phyloP scores from a whole-genome alignment of 1,140 invertebrate genomes.

The Gryon sp. region DNA sequence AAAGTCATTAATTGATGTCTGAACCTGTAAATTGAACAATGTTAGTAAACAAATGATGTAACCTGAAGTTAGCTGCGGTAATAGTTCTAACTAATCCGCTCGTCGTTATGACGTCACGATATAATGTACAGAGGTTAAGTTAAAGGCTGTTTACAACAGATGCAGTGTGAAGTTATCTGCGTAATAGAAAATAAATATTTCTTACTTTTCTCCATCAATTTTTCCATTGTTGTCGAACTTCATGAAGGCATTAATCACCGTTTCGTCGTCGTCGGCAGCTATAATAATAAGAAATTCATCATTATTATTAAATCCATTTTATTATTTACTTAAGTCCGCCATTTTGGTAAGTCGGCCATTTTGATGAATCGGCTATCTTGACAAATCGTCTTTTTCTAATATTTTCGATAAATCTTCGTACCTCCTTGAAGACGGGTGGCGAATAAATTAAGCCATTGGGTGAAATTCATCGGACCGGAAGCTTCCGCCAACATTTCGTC shows the following conservation, averaged over 20 bases:
- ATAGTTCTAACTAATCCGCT: too few species aligned
- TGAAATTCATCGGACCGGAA: slow-evolving; percentile 96
- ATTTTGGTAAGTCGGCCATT: too few species aligned
- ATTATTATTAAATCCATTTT: too few species aligned
- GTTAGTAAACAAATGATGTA: not conserved
- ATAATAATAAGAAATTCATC: slow-evolving; percentile 4
- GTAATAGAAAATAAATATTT: not conserved
- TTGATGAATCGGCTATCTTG: too few species aligned
- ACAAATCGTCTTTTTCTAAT: not conserved
- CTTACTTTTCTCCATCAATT: slow-evolving; percentile 90
- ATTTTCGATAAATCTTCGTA: slow-evolving; percentile 11
- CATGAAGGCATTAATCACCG: slow-evolving; percentile 96
- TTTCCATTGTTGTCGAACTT: slow-evolving; percentile 95
- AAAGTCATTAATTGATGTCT: slow-evolving; percentile 96
- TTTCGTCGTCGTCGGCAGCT: slow-evolving; percentile 94
- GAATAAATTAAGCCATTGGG: slow-evolving; percentile 94
- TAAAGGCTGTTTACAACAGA: too few species aligned
- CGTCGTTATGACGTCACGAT: too few species aligned
- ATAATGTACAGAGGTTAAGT: too few species aligned
- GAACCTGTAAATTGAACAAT: slow-evolving; percentile 84
- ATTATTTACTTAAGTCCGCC: too few species aligned
- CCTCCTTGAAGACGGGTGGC: slow-evolving; percentile 90
- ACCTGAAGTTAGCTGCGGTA: too few species aligned
- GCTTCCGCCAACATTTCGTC: slow-evolving; percentile 95
- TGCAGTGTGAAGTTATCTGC: too few species aligned